Evolutionary conservation across 2,888 invertebrate species (phyloP).

Genomic region (Morinoia aosen): DNA sequence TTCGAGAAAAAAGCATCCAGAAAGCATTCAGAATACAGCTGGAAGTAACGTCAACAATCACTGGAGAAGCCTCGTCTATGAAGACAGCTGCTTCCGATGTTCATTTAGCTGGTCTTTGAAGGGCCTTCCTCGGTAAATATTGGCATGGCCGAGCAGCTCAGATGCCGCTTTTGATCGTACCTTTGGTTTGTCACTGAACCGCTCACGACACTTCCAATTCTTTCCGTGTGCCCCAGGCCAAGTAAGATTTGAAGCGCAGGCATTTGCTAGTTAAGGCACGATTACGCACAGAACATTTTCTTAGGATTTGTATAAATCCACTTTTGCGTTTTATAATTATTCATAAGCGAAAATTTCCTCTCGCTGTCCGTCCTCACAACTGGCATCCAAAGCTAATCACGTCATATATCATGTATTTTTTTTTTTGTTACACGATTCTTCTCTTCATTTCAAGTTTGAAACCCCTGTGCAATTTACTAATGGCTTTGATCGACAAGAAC

Average conservation of each 20-base stretch:
- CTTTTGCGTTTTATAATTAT: too few species aligned
- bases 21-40: neutral
- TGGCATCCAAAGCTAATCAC: neutral
- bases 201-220: neutral
- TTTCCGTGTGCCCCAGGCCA: neutral
- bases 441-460: too few species aligned
- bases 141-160: neutral
- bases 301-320: too few species aligned
- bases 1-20: neutral
- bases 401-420: neutral
- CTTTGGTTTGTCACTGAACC: neutral
- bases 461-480: too few species aligned
- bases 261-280: neutral
- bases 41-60: neutral
- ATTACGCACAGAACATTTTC: neutral
- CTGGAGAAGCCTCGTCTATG: neutral
- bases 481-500: too few species aligned
- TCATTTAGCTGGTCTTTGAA: neutral
- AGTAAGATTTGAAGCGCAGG: neutral
- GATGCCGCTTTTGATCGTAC: neutral
- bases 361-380: neutral
- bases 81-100: neutral
- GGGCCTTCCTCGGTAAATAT: neutral
- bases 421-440: neutral
- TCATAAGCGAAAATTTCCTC: too few species aligned